A percentile compares a stretch with the other conserved stretches of the same genome.
phyloP scores from a whole-genome alignment of 2,797 vertebrate genomes.

The Monodelphis domestica region DNA sequence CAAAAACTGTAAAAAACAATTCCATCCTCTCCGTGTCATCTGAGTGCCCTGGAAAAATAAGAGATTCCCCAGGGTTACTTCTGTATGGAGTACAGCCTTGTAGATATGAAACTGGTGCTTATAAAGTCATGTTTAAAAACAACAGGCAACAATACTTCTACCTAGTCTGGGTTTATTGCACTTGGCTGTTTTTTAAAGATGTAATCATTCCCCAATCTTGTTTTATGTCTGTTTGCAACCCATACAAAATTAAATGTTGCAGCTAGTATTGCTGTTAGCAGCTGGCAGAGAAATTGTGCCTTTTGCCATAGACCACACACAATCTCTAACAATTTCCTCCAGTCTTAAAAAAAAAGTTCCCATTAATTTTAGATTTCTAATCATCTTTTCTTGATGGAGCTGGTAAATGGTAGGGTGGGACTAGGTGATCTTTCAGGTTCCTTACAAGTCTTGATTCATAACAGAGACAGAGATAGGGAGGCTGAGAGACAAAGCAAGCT shows the following conservation, averaged over 20 bases:
- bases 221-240: constrained; percentile 40
- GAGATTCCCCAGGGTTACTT: neutral
- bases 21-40: neutral
- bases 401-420: neutral
- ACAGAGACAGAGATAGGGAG: neutral
- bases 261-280: constrained; percentile 47
- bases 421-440: neutral
- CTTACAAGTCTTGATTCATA: neutral
- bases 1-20: neutral
- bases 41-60: neutral
- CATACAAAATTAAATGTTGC: constrained; percentile 53
- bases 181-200: constrained; percentile 30
- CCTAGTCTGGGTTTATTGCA: constrained; percentile 48
- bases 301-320: constrained; percentile 39
- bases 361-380: constrained; percentile 55
- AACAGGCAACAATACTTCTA: neutral
- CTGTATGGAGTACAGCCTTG: neutral
- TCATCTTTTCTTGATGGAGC: constrained; percentile 24
- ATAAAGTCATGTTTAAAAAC: neutral
- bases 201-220: constrained; percentile 49
- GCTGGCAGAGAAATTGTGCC: constrained; percentile 13
- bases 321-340: constrained; percentile 41
- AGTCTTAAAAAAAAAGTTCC: constrained; percentile 11
- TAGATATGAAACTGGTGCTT: neutral
- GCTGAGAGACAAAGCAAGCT: neutral